These are phyloP conservation scores for Todiramphus chloris DNA, from an alignment of 2,113 vertebrate genomes.

Conservation along the genomic window DNA sequence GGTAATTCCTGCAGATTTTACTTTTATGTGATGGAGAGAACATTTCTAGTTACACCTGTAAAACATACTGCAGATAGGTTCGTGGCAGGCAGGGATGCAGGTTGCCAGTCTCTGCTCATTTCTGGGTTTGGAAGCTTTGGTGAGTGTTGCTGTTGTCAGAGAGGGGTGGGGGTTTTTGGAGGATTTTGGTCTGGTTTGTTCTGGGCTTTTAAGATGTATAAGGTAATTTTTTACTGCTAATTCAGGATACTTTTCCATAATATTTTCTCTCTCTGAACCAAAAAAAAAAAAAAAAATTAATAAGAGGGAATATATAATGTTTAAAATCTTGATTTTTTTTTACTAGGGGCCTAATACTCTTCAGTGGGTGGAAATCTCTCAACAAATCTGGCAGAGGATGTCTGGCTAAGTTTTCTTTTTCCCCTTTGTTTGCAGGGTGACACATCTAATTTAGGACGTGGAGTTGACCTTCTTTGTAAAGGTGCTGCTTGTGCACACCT, in stretches of 20 bases:
- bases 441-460: background rate
- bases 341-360: background rate
- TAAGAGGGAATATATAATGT: background rate
- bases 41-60: background rate
- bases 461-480: background rate
- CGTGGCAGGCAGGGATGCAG: background rate
- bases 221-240: background rate
- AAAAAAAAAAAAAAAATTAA: background rate
- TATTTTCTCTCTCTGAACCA: background rate
- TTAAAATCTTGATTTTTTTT: background rate
- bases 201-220: background rate
- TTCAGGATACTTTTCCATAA: background rate
- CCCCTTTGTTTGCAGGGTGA: background rate
- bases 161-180: fast-evolving
- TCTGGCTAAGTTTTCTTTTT: background rate
- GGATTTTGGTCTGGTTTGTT: background rate
- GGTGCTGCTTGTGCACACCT: background rate
- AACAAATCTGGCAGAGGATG: background rate
- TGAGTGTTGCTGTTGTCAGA: background rate
- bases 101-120: background rate
- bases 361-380: background rate
- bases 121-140: background rate
- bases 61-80: background rate
- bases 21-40: background rate
- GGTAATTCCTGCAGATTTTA: background rate